These are phyloP conservation scores for Anastrepha obliqua DNA, from an alignment of 1,140 invertebrate genomes.

Conservation along the genomic window DNA sequence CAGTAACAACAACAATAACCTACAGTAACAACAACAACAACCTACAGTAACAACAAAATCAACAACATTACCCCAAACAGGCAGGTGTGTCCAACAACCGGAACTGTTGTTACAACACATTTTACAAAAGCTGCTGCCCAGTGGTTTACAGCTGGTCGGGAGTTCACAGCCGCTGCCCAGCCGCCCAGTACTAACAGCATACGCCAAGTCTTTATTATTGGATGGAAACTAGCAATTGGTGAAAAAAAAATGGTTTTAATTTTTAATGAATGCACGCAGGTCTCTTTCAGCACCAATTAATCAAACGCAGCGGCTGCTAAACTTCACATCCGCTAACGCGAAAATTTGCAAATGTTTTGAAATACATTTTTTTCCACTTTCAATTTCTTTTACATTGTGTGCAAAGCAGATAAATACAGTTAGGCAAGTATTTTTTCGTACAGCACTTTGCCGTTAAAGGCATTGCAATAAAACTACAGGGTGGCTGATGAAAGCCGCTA, in stretches of 20 bases:
- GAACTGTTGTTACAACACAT: slow-evolving; percentile 10
- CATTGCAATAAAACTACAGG: too few relatives aligned
- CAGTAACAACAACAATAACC: neutral
- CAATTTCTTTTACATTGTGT: neutral
- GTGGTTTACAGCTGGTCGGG: neutral
- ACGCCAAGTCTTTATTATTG: neutral
- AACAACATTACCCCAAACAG: neutral
- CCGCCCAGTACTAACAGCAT: neutral
- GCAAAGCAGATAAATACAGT: too few relatives aligned
- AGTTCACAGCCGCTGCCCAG: neutral
- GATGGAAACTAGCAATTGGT: neutral
- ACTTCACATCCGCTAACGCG: slow-evolving; percentile 18
- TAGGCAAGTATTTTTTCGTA: too few relatives aligned
- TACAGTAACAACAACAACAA: neutral
- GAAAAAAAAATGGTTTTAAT: neutral
- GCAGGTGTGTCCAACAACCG: slow-evolving; percentile 43
- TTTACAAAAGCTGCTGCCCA: neutral
- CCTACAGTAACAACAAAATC: neutral
- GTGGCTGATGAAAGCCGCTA: too few relatives aligned
- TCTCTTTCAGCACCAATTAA: slow-evolving; percentile 23
- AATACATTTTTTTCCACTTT: slow-evolving; percentile 3
- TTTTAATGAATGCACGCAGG: slow-evolving; percentile 12
- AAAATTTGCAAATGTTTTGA: slow-evolving; percentile 7
- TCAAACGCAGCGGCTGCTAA: slow-evolving; percentile 31
- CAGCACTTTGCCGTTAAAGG: too few relatives aligned